phyloP scores from a whole-genome alignment of 2,888 invertebrate species.

The Eudemis profundana region DNA sequence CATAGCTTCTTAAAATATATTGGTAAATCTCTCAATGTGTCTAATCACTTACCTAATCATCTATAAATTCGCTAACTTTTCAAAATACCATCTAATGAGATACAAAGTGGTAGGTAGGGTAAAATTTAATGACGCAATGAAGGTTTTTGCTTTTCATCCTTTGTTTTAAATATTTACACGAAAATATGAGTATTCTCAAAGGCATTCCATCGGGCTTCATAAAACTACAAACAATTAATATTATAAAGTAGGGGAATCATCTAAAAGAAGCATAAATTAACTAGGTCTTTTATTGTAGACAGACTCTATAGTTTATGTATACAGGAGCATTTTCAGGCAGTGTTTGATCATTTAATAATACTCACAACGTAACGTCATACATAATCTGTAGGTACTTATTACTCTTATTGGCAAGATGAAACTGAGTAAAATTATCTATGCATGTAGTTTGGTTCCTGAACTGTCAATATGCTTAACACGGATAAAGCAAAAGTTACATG shows the following conservation, averaged over 20 bases:
- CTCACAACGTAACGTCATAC: slow-evolving; percentile 43
- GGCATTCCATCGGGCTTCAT: slow-evolving; percentile 58
- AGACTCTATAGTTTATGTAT: slow-evolving; percentile 48
- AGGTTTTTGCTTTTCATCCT: slow-evolving; percentile 58
- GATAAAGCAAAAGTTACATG: not conserved
- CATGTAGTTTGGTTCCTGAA: slow-evolving; percentile 39
- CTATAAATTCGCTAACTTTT: slow-evolving; percentile 84
- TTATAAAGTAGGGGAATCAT: slow-evolving; percentile 46
- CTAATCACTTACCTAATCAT: slow-evolving; percentile 70
- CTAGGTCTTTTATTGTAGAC: slow-evolving; percentile 44
- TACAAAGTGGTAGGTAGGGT: slow-evolving; percentile 78
- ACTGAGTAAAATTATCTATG: slow-evolving; percentile 43
- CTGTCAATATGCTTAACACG: not conserved
- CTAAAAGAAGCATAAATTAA: slow-evolving; percentile 39
- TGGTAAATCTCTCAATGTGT: slow-evolving; percentile 83
- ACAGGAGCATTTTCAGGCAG: slow-evolving; percentile 63
- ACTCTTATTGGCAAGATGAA: slow-evolving; percentile 64
- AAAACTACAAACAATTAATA: slow-evolving; percentile 54
- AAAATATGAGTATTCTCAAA: slow-evolving; percentile 81
- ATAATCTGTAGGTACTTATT: slow-evolving; percentile 44
- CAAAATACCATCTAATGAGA: slow-evolving; percentile 84
- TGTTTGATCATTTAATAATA: slow-evolving; percentile 59
- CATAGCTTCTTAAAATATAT: slow-evolving; percentile 79
- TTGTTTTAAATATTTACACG: slow-evolving; percentile 75
- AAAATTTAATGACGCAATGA: slow-evolving; percentile 77